phyloP scores from a whole-genome alignment of 2,113 vertebrate genomes.

The Prochilodus magdalenae region DNA sequence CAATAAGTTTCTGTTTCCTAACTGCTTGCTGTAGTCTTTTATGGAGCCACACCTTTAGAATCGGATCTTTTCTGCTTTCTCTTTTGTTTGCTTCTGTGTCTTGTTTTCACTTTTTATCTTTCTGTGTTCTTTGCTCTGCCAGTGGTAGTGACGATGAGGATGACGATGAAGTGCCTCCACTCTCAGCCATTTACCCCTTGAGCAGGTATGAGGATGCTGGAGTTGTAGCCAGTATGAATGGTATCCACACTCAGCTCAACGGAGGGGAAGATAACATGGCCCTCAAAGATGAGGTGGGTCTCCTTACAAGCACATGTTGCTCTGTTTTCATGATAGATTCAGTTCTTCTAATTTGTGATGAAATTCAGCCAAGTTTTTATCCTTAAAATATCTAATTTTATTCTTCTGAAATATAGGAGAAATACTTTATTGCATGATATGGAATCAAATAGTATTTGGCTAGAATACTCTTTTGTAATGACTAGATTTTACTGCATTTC shows the following conservation, averaged over 20 bases:
- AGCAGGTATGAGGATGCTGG: constrained; percentile 84
- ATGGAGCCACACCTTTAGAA: constrained; percentile 1
- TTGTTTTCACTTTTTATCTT: constrained; percentile 43
- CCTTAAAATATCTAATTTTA: no score
- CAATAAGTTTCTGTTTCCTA: background rate
- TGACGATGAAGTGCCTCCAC: constrained; percentile 83
- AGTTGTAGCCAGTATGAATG: constrained; percentile 86
- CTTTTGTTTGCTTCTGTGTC: background rate
- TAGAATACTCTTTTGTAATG: no score
- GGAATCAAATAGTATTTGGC: no score
- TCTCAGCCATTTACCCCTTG: constrained; percentile 90
- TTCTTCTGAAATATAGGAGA: no score
- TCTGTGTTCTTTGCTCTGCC: constrained; percentile 57
- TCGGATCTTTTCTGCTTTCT: background rate
- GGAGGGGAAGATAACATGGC: constrained; percentile 84
- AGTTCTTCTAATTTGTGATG: no score
- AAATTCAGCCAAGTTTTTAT: no score
- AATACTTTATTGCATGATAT: no score
- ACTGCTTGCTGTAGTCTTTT: background rate
- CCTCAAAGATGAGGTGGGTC: constrained; percentile 85
- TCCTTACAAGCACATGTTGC: background rate
- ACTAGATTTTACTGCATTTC: no score
- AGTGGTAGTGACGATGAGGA: constrained; percentile 80
- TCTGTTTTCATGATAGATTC: background rate
- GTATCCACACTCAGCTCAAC: constrained; percentile 86